Evolutionary conservation across 2,888 invertebrate genomes (phyloP).

Genomic region (Drosophila subsilvestris): DNA sequence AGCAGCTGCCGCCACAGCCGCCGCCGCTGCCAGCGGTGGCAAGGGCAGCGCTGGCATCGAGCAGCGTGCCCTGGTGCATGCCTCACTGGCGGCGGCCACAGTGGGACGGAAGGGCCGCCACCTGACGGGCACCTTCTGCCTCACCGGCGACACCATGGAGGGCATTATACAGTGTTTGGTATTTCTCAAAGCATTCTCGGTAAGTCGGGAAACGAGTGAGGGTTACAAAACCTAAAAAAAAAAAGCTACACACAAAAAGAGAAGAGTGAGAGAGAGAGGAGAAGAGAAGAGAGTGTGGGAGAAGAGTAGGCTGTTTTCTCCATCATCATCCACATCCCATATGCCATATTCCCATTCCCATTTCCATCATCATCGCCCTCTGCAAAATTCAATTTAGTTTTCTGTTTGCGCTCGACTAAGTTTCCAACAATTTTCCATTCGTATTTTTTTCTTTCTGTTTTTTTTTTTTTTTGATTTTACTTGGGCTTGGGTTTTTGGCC

Average conservation of each 20-base stretch:
- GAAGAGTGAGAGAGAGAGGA: conserved; percentile 12
- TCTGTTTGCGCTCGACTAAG: conserved; percentile 73
- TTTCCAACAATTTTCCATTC: conserved; percentile 48
- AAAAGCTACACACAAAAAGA: not conserved
- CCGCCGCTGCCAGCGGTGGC: conserved; percentile 76
- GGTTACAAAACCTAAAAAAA: conserved; percentile 1
- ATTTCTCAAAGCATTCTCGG: conserved; percentile 96
- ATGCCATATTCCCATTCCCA: conserved; percentile 10
- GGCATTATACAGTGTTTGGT: conserved; percentile 96
- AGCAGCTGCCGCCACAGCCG: conserved; percentile 66
- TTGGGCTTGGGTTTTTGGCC: conserved; percentile 15
- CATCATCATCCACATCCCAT: conserved; percentile 15
- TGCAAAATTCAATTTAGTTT: conserved; percentile 76
- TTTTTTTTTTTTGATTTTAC: conserved; percentile 5
- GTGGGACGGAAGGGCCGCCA: conserved; percentile 92
- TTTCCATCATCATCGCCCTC: conserved; percentile 28
- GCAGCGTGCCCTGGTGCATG: conserved; percentile 90
- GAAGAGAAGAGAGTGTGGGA: conserved; percentile 5
- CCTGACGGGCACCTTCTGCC: conserved; percentile 94
- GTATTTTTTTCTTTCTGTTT: not conserved
- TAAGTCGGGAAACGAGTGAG: conserved; percentile 85
- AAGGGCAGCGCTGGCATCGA: conserved; percentile 85
- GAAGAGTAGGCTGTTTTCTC: conserved; percentile 11
- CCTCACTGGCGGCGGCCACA: conserved; percentile 88
- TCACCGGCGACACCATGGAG: conserved; percentile 96